Evolutionary conservation across 2,797 vertebrate species (phyloP).

Genomic region (Macroramphosus scolopax): DNA sequence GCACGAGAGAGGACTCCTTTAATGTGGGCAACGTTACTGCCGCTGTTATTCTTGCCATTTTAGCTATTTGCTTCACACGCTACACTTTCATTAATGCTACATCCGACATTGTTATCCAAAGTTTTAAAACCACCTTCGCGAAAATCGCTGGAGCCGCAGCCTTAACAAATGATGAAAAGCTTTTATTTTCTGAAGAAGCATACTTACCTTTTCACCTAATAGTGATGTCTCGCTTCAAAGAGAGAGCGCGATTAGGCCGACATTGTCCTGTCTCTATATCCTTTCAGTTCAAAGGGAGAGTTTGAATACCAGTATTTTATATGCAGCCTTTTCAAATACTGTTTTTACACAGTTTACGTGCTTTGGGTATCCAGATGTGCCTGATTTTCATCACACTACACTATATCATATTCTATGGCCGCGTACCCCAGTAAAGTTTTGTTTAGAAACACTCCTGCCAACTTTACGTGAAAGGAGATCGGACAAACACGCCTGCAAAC

Average conservation of each 20-base stretch:
- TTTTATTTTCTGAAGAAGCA: constrained; percentile 79
- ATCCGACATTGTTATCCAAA: constrained; percentile 62
- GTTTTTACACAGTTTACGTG: constrained; percentile 79
- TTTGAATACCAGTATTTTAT: constrained; percentile 80
- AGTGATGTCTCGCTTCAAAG: constrained; percentile 85
- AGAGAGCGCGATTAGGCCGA: constrained; percentile 78
- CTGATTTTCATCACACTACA: constrained; percentile 45
- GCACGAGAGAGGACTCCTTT: constrained; percentile 64
- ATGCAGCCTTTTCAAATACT: constrained; percentile 76
- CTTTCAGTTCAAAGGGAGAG: constrained; percentile 81
- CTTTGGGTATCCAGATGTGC: constrained; percentile 71
- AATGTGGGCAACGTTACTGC: constrained; percentile 74
- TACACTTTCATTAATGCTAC: constrained; percentile 67
- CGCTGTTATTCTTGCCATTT: constrained; percentile 73
- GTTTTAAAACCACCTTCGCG: constrained; percentile 71
- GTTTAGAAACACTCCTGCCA: constrained; percentile 59
- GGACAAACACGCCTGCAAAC: too few species aligned
- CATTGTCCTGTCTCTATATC: constrained; percentile 84
- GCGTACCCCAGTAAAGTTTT: constrained; percentile 5
- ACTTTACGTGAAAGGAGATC: constrained; percentile 63
- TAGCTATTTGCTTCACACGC: constrained; percentile 68
- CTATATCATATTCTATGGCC: constrained; percentile 28
- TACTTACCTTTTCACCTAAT: constrained; percentile 83
- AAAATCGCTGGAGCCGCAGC: constrained; percentile 71
- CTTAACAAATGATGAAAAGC: constrained; percentile 79